Percentiles rank a stretch among this genome's conserved stretches.
These are phyloP conservation scores for Zaprionus lineosus DNA, from an alignment of 2,888 invertebrate genomes.

Conservation along the genomic window DNA sequence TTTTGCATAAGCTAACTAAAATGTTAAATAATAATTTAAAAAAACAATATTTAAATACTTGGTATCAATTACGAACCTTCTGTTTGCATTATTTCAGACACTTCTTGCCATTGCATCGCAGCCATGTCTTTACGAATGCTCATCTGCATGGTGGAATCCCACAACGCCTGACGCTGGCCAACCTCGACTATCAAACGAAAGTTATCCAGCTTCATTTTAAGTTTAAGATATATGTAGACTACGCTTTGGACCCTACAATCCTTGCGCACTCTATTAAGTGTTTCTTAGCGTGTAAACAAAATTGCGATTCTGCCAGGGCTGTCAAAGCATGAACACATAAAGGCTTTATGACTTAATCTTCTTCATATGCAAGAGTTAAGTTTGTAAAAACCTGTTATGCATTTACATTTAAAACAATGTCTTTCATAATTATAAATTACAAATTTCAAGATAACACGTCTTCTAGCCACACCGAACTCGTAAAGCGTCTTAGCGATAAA, in stretches of 20 bases:
- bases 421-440: too few relatives aligned
- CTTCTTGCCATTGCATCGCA: slow-evolving; percentile 42
- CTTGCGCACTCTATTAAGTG: slow-evolving; percentile 1
- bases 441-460: too few relatives aligned
- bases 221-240: background rate
- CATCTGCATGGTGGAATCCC: slow-evolving; percentile 59
- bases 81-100: slow-evolving; percentile 40
- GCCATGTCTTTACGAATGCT: slow-evolving; percentile 38
- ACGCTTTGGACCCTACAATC: background rate
- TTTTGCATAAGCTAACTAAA: slow-evolving; percentile 46
- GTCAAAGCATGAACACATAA: background rate
- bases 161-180: slow-evolving; percentile 43
- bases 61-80: slow-evolving; percentile 48
- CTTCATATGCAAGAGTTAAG: too few relatives aligned
- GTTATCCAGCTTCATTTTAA: slow-evolving; percentile 47
- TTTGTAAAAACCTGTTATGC: too few relatives aligned
- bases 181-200: slow-evolving; percentile 57
- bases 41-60: background rate
- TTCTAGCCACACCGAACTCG: background rate
- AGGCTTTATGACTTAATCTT: background rate
- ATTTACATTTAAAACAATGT: too few relatives aligned
- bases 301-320: slow-evolving; percentile 17
- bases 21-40: background rate
- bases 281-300: slow-evolving; percentile 51
- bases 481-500: background rate